Evolutionary conservation across 2,888 invertebrate species (phyloP), one percentile per base, ranked within the genome.

Genomic region (Epirrhoe tristata): DNA sequence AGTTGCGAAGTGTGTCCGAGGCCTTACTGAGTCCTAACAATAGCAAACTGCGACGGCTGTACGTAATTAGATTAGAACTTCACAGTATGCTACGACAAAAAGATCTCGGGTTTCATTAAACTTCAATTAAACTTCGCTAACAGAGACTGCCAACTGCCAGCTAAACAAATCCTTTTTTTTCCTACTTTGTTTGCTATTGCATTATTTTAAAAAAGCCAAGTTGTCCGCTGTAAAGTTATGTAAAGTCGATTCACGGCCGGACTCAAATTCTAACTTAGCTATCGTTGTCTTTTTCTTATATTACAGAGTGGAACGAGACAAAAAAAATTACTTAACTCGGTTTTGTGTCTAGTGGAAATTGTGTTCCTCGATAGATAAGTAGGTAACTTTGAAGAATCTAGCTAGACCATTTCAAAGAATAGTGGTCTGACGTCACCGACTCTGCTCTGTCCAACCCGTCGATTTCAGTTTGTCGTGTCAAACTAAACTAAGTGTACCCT

Each of bases 61-160:
- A 72, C 78, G 75, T 85, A 86, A 88, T 87, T 83, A 83, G 78
- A 85, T 87, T 83, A 85, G 77, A 80, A 82, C 80, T 77, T 78
- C 77, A 81, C 79, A 75, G 77, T 77, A 78, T 83, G 81, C 81
- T 77, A 77, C 77, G 80, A 80, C 81, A 81, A 81, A 81, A 81
- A 81, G 76, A 79, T 80, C 78, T 79, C 72, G 71, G 74, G 76
- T 78, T 83, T 85, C 81, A 86, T 86, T 87, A 84, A 86, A 85
- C 79, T 85, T 83, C 69, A 72, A 86, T 86, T 86, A 83, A 85
- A 85, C 79, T 85, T 83, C 68, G 74, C 81, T 80, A 81, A 83
- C 81, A 76, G 77, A 71, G 76, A 74, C 79, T 80, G 80, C 78
- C 77, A 77, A 74, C 79, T 79, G 80, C 77, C 76, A 76, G 78